Evolutionary conservation across 2,113 vertebrate species (phyloP), one percentile per base, ranked within the genome.

Genomic region (Cygnus buccinator): DNA sequence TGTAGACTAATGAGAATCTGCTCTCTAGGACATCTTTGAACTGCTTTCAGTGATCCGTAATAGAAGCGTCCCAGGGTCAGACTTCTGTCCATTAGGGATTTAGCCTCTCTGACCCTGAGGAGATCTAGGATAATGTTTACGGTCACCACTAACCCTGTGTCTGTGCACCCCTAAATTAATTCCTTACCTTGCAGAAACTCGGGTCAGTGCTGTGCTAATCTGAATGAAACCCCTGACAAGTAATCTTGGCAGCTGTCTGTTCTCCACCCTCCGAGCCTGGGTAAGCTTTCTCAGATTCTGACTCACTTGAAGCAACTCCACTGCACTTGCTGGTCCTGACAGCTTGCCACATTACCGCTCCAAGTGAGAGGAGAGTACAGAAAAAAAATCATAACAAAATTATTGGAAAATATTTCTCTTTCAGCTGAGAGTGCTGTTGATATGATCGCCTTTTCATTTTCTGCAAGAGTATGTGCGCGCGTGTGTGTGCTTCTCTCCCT

Each of bases 391-490:
- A 70, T 95, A 57, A 92, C 95, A 97, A 90, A 95, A 59, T 77
- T 94, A 97, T 95, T 91, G 94, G 89, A 89, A 92, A 94, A 95
- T 84, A 92, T 95, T 97, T 94, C 91, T 98, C 41, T 92, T 95
- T 92, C 94, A 96, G 95, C 93, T 31, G 16, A 94, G 87, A 89
- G 68, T 85, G 91, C 76, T 89, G 85, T 85, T 92, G 94, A 96
- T 91, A 95, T 5, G 6, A 93, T 93, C 14, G 1, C 23, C 86
- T 92, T 95, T 93, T 97, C 77, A 91, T 91, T 93, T 93, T 78
- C 63, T 71, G 73, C 44, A 39, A 35, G 90, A 89, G 12, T 43
- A 15, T 8, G 59, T 29, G 41, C 31, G 9, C 21, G 2, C 4
- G 14, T 10, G 23, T 33, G 50, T 10, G 12, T 46, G 6, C 23